Conservation (phyloP, 2,797 vertebrate genomes). For the Numenius phaeopus region DNA sequence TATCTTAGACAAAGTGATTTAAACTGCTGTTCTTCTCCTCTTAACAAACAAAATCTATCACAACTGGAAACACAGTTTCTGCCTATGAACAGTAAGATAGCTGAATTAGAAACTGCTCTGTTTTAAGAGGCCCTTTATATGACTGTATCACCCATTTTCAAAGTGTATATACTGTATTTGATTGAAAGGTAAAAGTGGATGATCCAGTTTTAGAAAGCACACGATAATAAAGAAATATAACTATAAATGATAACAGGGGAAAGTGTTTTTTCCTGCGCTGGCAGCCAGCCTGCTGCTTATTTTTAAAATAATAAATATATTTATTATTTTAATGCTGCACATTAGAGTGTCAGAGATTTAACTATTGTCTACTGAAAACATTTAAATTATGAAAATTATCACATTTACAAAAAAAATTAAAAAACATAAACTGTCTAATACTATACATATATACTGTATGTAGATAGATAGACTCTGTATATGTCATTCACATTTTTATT, state of each 20-base stretch:
- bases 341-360: neutral
- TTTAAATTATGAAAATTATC: neutral
- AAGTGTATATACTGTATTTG: neutral
- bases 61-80: neutral
- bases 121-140: neutral
- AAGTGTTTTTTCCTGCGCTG: neutral
- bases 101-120: neutral
- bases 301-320: neutral
- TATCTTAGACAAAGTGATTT: neutral
- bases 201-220: conserved; percentile 12
- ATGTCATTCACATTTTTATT: neutral
- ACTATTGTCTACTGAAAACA: neutral
- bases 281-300: neutral
- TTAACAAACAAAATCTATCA: neutral
- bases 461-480: neutral
- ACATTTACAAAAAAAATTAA: neutral
- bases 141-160: neutral
- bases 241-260: neutral
- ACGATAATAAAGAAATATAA: neutral
- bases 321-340: neutral
- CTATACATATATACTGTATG: neutral
- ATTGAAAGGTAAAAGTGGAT: neutral
- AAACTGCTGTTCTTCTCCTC: neutral
- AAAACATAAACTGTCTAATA: neutral
- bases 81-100: neutral